phyloP scores from a whole-genome alignment of 2,797 vertebrate species.

The Lycodopsis pacificus region DNA sequence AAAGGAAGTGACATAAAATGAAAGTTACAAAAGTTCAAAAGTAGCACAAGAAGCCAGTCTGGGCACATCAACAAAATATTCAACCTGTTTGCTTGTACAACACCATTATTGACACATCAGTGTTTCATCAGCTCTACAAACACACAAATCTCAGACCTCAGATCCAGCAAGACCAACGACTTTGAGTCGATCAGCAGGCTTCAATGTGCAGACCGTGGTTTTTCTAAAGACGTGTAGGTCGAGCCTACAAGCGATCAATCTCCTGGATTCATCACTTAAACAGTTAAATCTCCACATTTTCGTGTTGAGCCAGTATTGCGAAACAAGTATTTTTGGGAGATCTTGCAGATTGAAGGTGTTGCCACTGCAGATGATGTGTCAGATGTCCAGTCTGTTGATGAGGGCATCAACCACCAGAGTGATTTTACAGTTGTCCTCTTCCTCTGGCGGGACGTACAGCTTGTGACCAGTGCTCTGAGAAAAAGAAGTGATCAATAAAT shows the following conservation, averaged over 20 bases:
- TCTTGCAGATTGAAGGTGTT: neutral
- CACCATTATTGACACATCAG: neutral
- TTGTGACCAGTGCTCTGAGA: constrained; percentile 21
- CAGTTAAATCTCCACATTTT: too few relatives aligned
- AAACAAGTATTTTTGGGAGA: neutral
- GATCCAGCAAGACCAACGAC: neutral
- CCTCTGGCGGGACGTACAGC: constrained; percentile 32
- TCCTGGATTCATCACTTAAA: neutral
- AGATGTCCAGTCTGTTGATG: neutral
- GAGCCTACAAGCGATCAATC: neutral
- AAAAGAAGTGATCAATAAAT: neutral
- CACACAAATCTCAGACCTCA: neutral
- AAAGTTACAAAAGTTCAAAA: neutral
- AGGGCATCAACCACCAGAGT: constrained; percentile 39
- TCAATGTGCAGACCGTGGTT: too few relatives aligned
- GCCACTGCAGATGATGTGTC: neutral
- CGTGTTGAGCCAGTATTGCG: neutral
- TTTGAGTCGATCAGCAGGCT: too few relatives aligned
- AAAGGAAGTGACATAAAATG: neutral
- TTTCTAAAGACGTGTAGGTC: too few relatives aligned
- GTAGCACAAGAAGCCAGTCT: too few relatives aligned
- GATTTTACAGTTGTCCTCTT: constrained; percentile 58
- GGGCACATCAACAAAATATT: neutral
- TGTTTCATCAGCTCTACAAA: neutral
- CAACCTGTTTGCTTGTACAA: neutral